Evolutionary conservation across 2,888 invertebrate species (phyloP), one percentile per base, ranked within the genome.

Genomic region (Ceramica pisi): DNA sequence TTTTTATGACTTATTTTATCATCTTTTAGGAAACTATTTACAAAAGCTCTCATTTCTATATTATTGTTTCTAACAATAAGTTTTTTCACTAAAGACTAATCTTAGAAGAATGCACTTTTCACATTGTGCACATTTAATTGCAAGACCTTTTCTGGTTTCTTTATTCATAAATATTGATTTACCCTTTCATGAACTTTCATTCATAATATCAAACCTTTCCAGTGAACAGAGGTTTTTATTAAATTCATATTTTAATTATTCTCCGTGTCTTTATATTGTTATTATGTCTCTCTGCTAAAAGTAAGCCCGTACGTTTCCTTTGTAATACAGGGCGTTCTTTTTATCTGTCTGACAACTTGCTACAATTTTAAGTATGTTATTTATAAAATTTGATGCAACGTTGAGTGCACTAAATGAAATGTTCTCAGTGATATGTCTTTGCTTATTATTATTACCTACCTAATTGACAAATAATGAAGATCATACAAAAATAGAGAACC

Each of bases 381-480:
- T 35, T n/a, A 48, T 74, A 35, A 21, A 59, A 53, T 61, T 14
- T 41, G 23, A 48, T 62, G 51, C 55, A 51, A 26, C 41, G n/a
- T 46, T 16, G 53, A 23, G 16, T 80, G 61, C 44, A 67, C 61
- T 44, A 64, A 63, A 31, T 60, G 14, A 56, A 55, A 59, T 74
- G 35, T 68, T 75, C 59, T 51, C 60, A 82, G 81, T 92, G 93
- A 92, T 92, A 92, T 92, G 92, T 92, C 85, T 85, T 71, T 76
- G 74, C 78, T 85, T 80, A 80, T 75, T 81, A 77, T 84, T 67
- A 80, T 73, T 83, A 83, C 78, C 60, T 85, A 89, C 72, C 87
- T 91, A 92, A 92, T 92, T 92, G 92, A 92, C 89, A 73, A 85
- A 71, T 75, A 86, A 88, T 84, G 87, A 87, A 85, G 78, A 80